These are phyloP conservation scores for Buphagus erythrorhynchus DNA, from an alignment of 2,797 vertebrate genomes.

Conservation along the genomic window DNA sequence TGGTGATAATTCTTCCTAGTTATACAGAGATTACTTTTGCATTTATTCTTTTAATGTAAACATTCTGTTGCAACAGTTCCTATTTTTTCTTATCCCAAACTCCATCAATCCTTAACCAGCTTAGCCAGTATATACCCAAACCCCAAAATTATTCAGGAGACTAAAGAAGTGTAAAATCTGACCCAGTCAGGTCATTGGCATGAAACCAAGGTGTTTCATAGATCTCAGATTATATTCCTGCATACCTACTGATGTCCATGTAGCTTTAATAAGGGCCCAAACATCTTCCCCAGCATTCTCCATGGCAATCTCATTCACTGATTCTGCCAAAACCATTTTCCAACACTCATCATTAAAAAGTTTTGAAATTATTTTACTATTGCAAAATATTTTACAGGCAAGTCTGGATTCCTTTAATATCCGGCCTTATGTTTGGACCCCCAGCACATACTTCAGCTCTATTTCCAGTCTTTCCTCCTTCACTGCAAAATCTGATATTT, in stretches of 20 bases:
- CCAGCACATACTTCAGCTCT: not conserved
- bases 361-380: not conserved
- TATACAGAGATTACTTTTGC: not conserved
- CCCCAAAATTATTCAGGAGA: not conserved
- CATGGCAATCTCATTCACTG: not conserved
- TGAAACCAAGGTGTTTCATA: not conserved
- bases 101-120: not conserved
- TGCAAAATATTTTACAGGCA: conserved; percentile 7
- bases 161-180: not conserved
- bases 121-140: not conserved
- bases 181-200: not conserved
- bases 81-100: not conserved
- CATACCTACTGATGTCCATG: not conserved
- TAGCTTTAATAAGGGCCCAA: not conserved
- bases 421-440: not conserved
- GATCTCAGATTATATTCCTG: not conserved
- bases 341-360: not conserved
- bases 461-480: not conserved
- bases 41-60: not conserved
- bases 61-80: not conserved
- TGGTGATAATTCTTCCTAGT: not conserved
- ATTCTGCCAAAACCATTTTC: not conserved
- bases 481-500: not conserved
- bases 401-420: not conserved
- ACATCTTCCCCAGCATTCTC: not conserved